A percentile compares a stretch with the other conserved stretches of the same genome.
phyloP scores from a whole-genome alignment of 2,113 vertebrate genomes.

The Perca flavescens region DNA sequence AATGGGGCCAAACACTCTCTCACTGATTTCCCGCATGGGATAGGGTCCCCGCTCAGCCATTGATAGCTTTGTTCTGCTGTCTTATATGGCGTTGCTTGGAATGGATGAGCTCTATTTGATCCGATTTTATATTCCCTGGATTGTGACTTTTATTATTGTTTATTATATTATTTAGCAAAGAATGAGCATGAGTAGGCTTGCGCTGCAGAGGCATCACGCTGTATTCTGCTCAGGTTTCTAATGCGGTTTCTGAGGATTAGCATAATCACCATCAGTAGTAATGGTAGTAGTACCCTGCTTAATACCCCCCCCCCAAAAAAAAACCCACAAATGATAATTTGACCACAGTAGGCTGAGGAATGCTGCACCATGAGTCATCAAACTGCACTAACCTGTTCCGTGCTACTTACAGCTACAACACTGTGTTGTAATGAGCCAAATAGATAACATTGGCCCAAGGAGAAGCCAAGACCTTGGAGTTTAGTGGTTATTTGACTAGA shows the following conservation, averaged over 20 bases:
- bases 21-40: conserved; percentile 21
- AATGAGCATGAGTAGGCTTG: neutral
- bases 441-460: neutral
- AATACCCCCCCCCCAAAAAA: neutral
- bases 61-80: neutral
- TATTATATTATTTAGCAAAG: neutral
- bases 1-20: conserved; percentile 32
- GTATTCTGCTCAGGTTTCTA: neutral
- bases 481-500: conserved; percentile 17
- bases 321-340: conserved; percentile 18
- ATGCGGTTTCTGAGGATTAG: neutral
- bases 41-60: neutral
- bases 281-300: too few relatives aligned
- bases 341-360: conserved; percentile 17
- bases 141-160: neutral
- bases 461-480: conserved; percentile 29
- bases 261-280: neutral
- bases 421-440: conserved; percentile 19
- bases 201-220: neutral
- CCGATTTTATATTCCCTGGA: neutral
- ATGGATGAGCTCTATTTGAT: neutral
- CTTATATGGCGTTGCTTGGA: neutral
- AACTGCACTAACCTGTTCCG: conserved; percentile 28
- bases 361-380: conserved; percentile 49
- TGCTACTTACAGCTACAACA: conserved; percentile 29